phyloP scores from a whole-genome alignment of 2,113 vertebrate genomes.

The Seriola aureovittata region DNA sequence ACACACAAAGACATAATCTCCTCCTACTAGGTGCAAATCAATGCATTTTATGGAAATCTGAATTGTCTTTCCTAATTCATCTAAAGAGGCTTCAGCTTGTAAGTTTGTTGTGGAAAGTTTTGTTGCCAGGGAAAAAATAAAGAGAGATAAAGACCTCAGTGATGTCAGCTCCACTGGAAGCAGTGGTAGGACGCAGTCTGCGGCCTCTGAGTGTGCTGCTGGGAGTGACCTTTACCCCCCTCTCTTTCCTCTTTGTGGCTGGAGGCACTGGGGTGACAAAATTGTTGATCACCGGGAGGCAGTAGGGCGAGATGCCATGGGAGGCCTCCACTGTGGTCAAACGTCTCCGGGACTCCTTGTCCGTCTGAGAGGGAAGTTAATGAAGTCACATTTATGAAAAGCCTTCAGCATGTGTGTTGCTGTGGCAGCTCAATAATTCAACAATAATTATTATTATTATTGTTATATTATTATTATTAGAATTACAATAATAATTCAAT shows the following conservation, averaged over 20 bases:
- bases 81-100: not conserved
- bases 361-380: slow-evolving; percentile 81
- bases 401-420: not conserved
- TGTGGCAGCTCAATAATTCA: not conserved
- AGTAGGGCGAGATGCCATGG: slow-evolving; percentile 81
- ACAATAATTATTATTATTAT: too few relatives aligned
- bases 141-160: slow-evolving; percentile 71
- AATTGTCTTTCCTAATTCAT: not conserved
- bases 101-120: slow-evolving; percentile 33
- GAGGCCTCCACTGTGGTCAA: slow-evolving; percentile 69
- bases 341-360: slow-evolving; percentile 76
- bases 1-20: not conserved
- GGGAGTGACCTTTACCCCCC: slow-evolving; percentile 49
- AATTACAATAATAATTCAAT: not conserved
- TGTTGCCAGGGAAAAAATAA: slow-evolving; percentile 14
- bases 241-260: slow-evolving; percentile 71
- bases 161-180: slow-evolving; percentile 78
- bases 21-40: not conserved
- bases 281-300: slow-evolving; percentile 86
- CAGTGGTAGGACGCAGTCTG: slow-evolving; percentile 83
- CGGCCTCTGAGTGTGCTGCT: slow-evolving; percentile 76
- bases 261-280: slow-evolving; percentile 86
- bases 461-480: too few relatives aligned
- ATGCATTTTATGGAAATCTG: not conserved
- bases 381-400: not conserved